Evolutionary conservation across 2,888 invertebrate genomes (phyloP).

Genomic region (Drosophila rellima): DNA sequence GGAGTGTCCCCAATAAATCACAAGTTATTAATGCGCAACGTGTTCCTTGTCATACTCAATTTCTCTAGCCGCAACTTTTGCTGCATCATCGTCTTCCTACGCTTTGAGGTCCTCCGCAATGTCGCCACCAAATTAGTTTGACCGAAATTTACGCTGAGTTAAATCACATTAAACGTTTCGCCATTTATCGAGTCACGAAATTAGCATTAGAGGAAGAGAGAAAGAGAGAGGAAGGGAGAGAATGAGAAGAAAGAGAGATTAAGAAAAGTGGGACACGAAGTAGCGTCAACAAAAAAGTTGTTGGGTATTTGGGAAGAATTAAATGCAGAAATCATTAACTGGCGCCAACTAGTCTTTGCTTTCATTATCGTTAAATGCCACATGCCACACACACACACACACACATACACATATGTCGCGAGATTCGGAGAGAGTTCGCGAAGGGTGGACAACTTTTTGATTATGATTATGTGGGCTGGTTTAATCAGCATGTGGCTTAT

Average conservation of each 20-base stretch:
- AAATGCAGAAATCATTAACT: constrained; percentile 61
- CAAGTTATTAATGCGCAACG: constrained; percentile 76
- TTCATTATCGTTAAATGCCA: constrained; percentile 35
- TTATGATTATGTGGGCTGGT: constrained; percentile 56
- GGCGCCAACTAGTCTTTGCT: constrained; percentile 51
- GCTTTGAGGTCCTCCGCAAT: constrained; percentile 24
- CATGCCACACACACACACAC: constrained; percentile 18
- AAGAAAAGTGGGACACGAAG: constrained; percentile 5
- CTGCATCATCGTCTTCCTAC: constrained; percentile 26
- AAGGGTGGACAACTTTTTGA: constrained; percentile 60
- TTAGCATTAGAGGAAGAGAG: constrained; percentile 22
- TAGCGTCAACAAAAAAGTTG: constrained; percentile 23
- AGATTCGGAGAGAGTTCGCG: constrained; percentile 16
- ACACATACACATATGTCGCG: constrained; percentile 20
- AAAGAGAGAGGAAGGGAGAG: not conserved
- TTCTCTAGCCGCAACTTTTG: constrained; percentile 36
- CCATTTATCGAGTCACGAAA: constrained; percentile 47
- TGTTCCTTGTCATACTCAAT: constrained; percentile 55
- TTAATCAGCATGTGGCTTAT: constrained; percentile 59
- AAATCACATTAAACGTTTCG: constrained; percentile 59
- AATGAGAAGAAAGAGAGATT: not conserved
- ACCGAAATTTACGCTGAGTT: constrained; percentile 59
- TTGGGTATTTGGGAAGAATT: constrained; percentile 28
- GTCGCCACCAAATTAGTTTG: constrained; percentile 64
- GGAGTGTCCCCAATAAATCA: constrained; percentile 57